Evolutionary conservation across 2,888 invertebrate species (phyloP).

Genomic region (Troides aeacus): DNA sequence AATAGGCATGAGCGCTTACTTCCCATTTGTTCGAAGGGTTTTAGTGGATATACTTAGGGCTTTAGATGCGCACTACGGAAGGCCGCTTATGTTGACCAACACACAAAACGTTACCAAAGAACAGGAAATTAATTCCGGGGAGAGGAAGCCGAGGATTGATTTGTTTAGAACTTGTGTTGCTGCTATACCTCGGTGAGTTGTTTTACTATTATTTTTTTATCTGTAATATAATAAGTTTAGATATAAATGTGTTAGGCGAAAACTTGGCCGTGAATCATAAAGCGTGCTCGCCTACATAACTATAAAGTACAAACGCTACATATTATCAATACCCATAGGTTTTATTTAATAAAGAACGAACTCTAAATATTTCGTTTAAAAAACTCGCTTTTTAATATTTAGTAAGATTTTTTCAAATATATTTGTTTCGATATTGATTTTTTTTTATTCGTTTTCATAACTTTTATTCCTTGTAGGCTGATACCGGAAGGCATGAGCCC

Average conservation of each 20-base stretch:
- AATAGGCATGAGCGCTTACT: slow-evolving; percentile 98
- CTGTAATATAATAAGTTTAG: too few species aligned
- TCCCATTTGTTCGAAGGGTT: slow-evolving; percentile 96
- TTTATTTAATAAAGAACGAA: too few species aligned
- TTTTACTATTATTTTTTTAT: too few species aligned
- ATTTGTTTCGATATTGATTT: background rate
- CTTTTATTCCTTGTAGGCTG: slow-evolving; percentile 75
- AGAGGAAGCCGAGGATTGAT: slow-evolving; percentile 98
- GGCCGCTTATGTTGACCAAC: slow-evolving; percentile 98
- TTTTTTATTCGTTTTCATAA: background rate
- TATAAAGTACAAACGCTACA: too few species aligned
- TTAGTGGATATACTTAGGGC: slow-evolving; percentile 97
- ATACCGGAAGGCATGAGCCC: slow-evolving; percentile 99
- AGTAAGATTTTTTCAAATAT: background rate
- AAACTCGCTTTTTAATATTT: background rate
- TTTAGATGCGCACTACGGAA: slow-evolving; percentile 96
- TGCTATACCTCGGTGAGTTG: slow-evolving; percentile 88
- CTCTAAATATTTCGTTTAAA: background rate
- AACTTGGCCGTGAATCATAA: too few species aligned
- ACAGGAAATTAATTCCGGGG: slow-evolving; percentile 95
- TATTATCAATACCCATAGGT: too few species aligned
- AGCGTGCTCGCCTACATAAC: too few species aligned
- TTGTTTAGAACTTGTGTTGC: slow-evolving; percentile 99
- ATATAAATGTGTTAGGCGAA: too few species aligned
- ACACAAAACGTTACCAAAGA: slow-evolving; percentile 97